phyloP scores from a whole-genome alignment of 2,888 invertebrate genomes.

The Nysson spinosus region DNA sequence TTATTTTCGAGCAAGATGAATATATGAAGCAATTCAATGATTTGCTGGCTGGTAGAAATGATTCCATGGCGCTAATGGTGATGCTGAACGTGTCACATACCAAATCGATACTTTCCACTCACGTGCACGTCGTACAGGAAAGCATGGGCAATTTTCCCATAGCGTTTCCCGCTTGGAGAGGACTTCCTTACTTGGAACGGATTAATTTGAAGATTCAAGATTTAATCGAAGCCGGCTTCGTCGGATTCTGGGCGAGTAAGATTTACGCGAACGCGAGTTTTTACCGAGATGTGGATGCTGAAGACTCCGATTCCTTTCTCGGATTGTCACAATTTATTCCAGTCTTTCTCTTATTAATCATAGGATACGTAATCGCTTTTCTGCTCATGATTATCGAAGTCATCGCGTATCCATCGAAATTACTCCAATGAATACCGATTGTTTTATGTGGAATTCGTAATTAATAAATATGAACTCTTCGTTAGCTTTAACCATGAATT shows the following conservation, averaged over 20 bases:
- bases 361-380: conserved; percentile 52
- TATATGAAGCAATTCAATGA: conserved; percentile 49
- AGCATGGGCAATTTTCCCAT: conserved; percentile 62
- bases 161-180: conserved; percentile 63
- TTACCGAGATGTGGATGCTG: neutral
- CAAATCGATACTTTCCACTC: neutral
- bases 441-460: neutral
- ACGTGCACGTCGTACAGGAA: conserved; percentile 60
- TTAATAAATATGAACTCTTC: neutral
- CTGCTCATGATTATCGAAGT: conserved; percentile 53
- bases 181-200: conserved; percentile 58
- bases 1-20: conserved; percentile 42
- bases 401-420: conserved; percentile 32
- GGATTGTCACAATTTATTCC: conserved; percentile 62
- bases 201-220: conserved; percentile 56
- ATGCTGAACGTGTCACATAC: conserved; percentile 60
- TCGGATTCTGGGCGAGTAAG: conserved; percentile 43
- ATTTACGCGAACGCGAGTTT: neutral
- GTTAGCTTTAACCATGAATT: no score
- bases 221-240: conserved; percentile 59
- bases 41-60: conserved; percentile 56
- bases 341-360: conserved; percentile 58
- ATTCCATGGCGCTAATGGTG: conserved; percentile 58
- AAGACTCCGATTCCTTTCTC: no score
- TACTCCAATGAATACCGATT: conserved; percentile 1